A percentile compares a stretch with the other conserved stretches of the same genome.
phyloP scores from a whole-genome alignment of 2,113 vertebrate species.

The Neomonachus schauinslandi region DNA sequence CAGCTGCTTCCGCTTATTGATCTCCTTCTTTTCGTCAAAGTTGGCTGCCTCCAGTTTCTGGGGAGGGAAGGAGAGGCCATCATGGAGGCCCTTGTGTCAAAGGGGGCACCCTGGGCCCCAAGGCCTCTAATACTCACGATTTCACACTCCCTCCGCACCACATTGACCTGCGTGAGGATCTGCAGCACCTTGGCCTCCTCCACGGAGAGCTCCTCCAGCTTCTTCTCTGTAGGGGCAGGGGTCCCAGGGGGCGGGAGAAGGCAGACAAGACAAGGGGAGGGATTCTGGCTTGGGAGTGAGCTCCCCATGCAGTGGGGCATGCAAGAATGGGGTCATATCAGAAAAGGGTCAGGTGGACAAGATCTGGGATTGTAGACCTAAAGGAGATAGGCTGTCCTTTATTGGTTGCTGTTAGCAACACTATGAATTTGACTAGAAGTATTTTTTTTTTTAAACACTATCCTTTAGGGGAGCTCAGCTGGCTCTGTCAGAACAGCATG shows the following conservation, averaged over 20 bases:
- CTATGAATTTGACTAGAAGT: background rate
- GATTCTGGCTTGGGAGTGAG: background rate
- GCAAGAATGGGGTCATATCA: background rate
- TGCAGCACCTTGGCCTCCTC: constrained; percentile 91
- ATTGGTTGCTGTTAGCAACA: background rate
- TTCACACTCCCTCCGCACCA: constrained; percentile 92
- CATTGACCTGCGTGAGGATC: constrained; percentile 97
- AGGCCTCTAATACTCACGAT: constrained; percentile 84
- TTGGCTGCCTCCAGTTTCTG: constrained; percentile 94
- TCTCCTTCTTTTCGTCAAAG: constrained; percentile 97
- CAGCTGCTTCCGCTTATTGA: constrained; percentile 96
- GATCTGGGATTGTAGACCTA: background rate
- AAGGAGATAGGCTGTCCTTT: background rate
- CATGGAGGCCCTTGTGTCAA: fast-evolving
- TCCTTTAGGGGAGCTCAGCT: background rate
- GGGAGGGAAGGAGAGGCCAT: fast-evolving
- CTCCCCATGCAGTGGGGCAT: background rate
- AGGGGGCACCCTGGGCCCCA: background rate
- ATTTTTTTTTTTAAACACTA: background rate
- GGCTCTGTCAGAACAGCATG: background rate
- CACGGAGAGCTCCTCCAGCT: constrained; percentile 90
- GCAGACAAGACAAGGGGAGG: background rate
- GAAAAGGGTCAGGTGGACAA: background rate
- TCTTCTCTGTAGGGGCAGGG: constrained; percentile 85
- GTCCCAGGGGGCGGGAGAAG: background rate